Evolutionary conservation across 2,113 vertebrate genomes (phyloP).

Genomic region (Sclerurus mexicanus): DNA sequence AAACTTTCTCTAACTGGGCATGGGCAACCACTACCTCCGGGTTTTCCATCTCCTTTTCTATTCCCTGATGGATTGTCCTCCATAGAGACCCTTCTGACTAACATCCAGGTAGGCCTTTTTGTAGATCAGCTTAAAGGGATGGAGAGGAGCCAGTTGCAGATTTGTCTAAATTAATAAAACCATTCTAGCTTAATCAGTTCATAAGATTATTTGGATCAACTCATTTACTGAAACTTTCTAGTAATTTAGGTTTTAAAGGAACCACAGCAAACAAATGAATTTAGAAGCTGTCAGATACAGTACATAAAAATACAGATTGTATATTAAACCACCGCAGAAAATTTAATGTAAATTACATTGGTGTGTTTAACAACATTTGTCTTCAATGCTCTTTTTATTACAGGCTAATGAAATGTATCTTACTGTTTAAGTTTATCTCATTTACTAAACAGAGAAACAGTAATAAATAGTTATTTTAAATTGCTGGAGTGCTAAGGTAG

Average conservation of each 20-base stretch:
- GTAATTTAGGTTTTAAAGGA: constrained; percentile 48
- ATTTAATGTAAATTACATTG: constrained; percentile 35
- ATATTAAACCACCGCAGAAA: constrained; percentile 16
- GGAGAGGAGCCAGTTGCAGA: neutral
- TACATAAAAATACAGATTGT: constrained; percentile 43
- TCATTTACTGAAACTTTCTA: constrained; percentile 30
- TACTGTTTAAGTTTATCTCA: constrained; percentile 62
- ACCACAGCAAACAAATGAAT: neutral
- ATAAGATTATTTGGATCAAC: constrained; percentile 24
- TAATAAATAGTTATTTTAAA: constrained; percentile 75
- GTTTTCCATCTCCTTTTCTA: constrained; percentile 97
- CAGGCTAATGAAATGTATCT: constrained; percentile 52
- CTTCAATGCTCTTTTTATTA: constrained; percentile 56
- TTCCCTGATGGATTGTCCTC: constrained; percentile 98
- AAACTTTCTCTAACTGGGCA: constrained; percentile 94
- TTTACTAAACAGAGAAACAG: constrained; percentile 50
- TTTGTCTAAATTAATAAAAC: constrained; percentile 36
- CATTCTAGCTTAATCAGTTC: constrained; percentile 39
- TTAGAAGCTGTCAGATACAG: constrained; percentile 47
- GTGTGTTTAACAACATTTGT: constrained; percentile 39
- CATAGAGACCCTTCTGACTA: constrained; percentile 99
- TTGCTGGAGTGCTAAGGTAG: constrained; percentile 48
- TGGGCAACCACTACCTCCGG: constrained; percentile 91
- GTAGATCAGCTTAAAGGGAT: constrained; percentile 14
- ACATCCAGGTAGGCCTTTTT: constrained; percentile 92